Evolutionary conservation across 2,888 invertebrate genomes (phyloP).

Genomic region (Perithous albicinctus): DNA sequence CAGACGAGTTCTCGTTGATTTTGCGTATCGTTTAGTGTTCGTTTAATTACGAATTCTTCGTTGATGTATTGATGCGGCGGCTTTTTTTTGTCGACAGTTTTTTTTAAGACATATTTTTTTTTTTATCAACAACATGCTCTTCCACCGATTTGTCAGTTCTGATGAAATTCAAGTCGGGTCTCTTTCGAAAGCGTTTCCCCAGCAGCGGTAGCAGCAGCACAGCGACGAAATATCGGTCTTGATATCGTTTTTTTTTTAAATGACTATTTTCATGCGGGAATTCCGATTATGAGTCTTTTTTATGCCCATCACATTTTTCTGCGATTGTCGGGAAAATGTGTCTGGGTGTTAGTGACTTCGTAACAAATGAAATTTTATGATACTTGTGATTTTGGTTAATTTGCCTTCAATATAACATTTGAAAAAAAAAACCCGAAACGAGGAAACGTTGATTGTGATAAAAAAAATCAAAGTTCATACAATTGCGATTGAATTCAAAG

Average conservation of each 20-base stretch:
- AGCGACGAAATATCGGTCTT: slow-evolving; percentile 20
- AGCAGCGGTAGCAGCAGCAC: slow-evolving; percentile 9
- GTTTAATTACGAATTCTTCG: background rate
- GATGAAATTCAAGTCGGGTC: slow-evolving; percentile 25
- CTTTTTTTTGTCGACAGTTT: slow-evolving; percentile 4
- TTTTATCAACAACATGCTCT: slow-evolving; percentile 13
- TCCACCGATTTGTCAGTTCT: slow-evolving; percentile 19
- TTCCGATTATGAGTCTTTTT: background rate
- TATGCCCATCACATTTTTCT: background rate
- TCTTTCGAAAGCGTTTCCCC: slow-evolving; percentile 32
- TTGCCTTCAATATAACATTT: background rate
- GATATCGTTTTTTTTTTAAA: background rate
- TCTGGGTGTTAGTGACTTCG: background rate
- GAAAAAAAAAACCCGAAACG: background rate
- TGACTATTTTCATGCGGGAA: background rate
- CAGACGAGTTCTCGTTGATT: background rate
- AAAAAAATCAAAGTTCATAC: background rate
- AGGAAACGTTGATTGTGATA: background rate
- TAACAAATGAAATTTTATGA: background rate
- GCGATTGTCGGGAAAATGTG: background rate
- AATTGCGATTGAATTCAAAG: background rate
- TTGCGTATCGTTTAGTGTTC: background rate
- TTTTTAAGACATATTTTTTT: background rate
- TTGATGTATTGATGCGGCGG: background rate
- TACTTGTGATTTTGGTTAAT: background rate